These are phyloP conservation scores for Chaetops frenatus DNA, from an alignment of 2,113 vertebrate genomes.

Conservation along the genomic window DNA sequence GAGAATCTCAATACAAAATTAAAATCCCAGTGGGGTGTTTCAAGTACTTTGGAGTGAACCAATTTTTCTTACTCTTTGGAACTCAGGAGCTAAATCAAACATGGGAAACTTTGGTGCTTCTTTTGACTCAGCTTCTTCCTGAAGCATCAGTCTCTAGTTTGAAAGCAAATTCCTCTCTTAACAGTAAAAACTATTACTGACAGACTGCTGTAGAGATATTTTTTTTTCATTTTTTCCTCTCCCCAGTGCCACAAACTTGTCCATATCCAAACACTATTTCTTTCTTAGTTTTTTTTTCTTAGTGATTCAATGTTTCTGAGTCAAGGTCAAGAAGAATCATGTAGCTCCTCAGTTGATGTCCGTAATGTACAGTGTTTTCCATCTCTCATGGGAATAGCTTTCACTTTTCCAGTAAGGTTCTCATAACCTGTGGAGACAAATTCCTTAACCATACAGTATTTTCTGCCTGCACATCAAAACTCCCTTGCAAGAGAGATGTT, in stretches of 20 bases:
- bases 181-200: neutral
- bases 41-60: neutral
- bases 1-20: constrained; percentile 35
- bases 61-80: constrained; percentile 9
- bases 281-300: neutral
- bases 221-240: neutral
- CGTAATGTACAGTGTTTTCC: neutral
- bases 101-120: neutral
- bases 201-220: neutral
- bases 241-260: neutral
- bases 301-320: neutral
- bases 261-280: neutral
- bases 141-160: neutral
- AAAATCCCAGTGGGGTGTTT: constrained; percentile 7
- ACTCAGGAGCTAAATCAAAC: neutral
- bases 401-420: neutral
- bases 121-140: neutral
- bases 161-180: neutral
- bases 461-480: neutral
- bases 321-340: neutral
- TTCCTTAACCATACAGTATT: neutral
- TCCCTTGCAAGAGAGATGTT: neutral
- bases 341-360: neutral
- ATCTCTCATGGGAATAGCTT: neutral
- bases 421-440: neutral